Percentiles rank a stretch among this genome's conserved stretches.
phyloP scores from a whole-genome alignment of 2,113 vertebrate species.

The Butorides virescens region DNA sequence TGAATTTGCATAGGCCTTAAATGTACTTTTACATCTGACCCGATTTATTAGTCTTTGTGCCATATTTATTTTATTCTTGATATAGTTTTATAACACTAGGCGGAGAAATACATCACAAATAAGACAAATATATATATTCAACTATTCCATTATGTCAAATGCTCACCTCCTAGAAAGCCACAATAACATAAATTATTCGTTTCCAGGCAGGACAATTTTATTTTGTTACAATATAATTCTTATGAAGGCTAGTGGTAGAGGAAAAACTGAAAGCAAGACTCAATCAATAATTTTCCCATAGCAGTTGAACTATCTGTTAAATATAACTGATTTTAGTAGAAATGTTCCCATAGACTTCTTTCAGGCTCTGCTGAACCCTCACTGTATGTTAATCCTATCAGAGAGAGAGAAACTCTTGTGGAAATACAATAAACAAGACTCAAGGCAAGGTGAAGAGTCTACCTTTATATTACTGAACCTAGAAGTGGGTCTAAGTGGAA shows the following conservation, averaged over 20 bases:
- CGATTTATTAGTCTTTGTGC: background rate
- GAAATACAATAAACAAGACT: background rate
- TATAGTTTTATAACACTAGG: background rate
- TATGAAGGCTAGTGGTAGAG: background rate
- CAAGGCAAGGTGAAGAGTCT: background rate
- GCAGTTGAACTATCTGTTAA: background rate
- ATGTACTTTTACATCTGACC: background rate
- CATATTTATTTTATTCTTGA: background rate
- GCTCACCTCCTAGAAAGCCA: background rate
- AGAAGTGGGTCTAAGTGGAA: background rate
- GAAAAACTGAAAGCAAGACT: background rate
- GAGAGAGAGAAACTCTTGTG: background rate
- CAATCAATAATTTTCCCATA: background rate
- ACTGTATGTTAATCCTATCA: background rate
- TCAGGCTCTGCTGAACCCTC: background rate
- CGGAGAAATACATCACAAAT: background rate
- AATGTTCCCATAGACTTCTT: background rate
- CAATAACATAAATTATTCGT: background rate
- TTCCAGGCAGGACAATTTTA: background rate
- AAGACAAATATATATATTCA: background rate
- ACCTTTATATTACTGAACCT: background rate
- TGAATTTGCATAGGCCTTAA: background rate
- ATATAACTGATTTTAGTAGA: background rate
- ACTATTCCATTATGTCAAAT: background rate
- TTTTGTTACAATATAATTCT: background rate